Conservation (phyloP, 2,797 vertebrate species). For the Enteromius argenteus region DNA sequence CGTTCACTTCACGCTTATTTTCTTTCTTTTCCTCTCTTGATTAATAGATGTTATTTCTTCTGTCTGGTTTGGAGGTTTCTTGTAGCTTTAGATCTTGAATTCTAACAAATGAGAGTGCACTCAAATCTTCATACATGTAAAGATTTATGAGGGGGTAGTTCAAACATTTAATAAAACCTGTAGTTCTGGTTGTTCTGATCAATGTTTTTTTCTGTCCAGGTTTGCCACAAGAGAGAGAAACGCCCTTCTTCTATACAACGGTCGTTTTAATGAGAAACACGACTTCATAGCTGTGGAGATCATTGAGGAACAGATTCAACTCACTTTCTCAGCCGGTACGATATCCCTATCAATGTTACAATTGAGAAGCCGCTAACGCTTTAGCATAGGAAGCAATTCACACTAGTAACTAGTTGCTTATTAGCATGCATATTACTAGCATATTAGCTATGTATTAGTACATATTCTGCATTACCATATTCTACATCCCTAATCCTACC, state of each 20-base stretch:
- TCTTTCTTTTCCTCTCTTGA: slow-evolving; percentile 66
- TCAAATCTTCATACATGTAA: background rate
- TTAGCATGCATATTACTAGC: background rate
- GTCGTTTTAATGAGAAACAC: slow-evolving; percentile 96
- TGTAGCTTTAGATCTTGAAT: slow-evolving; percentile 72
- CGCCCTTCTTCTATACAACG: slow-evolving; percentile 93
- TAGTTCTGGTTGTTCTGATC: slow-evolving; percentile 45
- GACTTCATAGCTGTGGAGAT: slow-evolving; percentile 98
- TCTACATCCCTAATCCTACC: background rate
- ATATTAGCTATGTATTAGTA: background rate
- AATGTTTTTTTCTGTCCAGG: slow-evolving; percentile 72
- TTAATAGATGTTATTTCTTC: slow-evolving; percentile 46
- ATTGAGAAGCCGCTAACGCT: background rate
- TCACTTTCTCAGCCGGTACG: slow-evolving; percentile 63
- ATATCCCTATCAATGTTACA: slow-evolving; percentile 8
- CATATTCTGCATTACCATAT: background rate
- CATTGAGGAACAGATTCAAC: slow-evolving; percentile 93
- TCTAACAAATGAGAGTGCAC: background rate
- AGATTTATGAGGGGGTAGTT: slow-evolving; percentile 21
- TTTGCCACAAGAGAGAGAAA: slow-evolving; percentile 92
- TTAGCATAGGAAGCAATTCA: background rate
- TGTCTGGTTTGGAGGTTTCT: slow-evolving; percentile 27
- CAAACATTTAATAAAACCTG: slow-evolving; percentile 33
- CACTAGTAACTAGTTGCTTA: background rate
- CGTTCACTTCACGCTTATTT: slow-evolving; percentile 65